Base-by-base conservation (phyloP, 1,140 invertebrate genomes). In the Drosophila trapezifrons region DNA sequence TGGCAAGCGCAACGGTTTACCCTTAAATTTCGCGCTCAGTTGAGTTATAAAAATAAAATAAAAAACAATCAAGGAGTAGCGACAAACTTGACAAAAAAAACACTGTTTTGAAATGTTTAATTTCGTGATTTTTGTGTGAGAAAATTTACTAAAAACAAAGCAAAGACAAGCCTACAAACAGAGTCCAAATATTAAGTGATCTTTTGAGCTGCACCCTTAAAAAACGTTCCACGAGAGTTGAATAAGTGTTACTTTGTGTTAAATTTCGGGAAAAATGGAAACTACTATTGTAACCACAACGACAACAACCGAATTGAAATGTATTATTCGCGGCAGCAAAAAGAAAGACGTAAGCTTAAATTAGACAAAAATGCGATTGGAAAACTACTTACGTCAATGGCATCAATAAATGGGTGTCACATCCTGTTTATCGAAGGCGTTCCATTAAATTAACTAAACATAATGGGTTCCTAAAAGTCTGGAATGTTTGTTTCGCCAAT, bases 241-340 rank as follows among this genome's bases (percentile, higher is more conserved):
- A 20, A 4, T 4, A 32, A 37, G 29, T 37, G 40, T 15, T 8
- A 47, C 38, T 43, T 46, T 32, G 35, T 66, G 42, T 64, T 43
- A 54, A 59, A 29, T 47, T 62, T 37, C 29, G 32, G 32, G 17
- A 70, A 78, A 49, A 64, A 87, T 89, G 84, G 84, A 89, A 75
- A 78, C 84, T 17, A 84, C 84, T 20, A 74, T 84, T 72, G 60
- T 89, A 49, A 89, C 84, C n/a, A 87, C 82, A 13, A 82, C 76
- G 15, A 77, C 76, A 5, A 80, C 81, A 46, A 56, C 77, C 22
- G 80, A 80, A 55, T 25, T 77, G 12, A 80, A 74, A n/a, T 62
- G 62, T 45, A 76, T 57, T 64, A 40, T 54, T 18, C 70, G 77
- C 45, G 73, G 54, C 42, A 72, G 54, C 27, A 87, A 83, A 74